phyloP scores from a whole-genome alignment of 2,888 invertebrate species.

The Allophyes oxyacanthae region DNA sequence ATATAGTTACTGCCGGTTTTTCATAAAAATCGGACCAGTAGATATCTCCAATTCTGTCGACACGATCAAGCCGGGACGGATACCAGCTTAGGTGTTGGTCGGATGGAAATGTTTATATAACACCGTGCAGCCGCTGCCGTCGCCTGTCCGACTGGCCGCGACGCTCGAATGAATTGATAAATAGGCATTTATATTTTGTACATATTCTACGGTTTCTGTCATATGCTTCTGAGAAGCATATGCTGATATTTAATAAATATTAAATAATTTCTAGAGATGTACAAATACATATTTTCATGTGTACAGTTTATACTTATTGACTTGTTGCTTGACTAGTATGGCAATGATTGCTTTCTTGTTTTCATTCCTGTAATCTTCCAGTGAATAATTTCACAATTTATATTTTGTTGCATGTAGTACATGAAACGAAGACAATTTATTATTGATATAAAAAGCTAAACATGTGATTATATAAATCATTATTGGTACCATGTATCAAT shows the following conservation, averaged over 20 bases:
- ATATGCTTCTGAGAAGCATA: conserved; percentile 81
- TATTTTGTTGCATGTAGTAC: conserved; percentile 35
- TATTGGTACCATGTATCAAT: conserved; percentile 80
- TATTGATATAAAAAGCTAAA: conserved; percentile 46
- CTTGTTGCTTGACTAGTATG: conserved; percentile 51
- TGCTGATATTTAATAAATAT: conserved; percentile 64
- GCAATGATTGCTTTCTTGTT: conserved; percentile 34
- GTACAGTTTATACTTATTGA: conserved; percentile 51
- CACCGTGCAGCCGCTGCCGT: conserved; percentile 7
- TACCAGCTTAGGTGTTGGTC: conserved; percentile 12
- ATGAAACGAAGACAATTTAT: conserved; percentile 43
- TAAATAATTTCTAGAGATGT: conserved; percentile 65
- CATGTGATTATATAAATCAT: conserved; percentile 67
- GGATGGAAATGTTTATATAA: conserved; percentile 21
- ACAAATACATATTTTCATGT: conserved; percentile 63
- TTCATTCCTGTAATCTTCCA: conserved; percentile 47
- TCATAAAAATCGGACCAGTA: conserved; percentile 71
- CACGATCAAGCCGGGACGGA: conserved; percentile 15
- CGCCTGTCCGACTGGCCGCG: conserved; percentile 12
- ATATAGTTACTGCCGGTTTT: conserved; percentile 76
- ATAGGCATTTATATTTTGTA: conserved; percentile 67
- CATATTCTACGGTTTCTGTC: conserved; percentile 52
- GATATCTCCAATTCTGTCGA: conserved; percentile 60
- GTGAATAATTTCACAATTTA: conserved; percentile 40
- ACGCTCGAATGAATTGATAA: conserved; percentile 32